phyloP scores from a whole-genome alignment of 2,113 vertebrate species.

The Misgurnus anguillicaudatus region DNA sequence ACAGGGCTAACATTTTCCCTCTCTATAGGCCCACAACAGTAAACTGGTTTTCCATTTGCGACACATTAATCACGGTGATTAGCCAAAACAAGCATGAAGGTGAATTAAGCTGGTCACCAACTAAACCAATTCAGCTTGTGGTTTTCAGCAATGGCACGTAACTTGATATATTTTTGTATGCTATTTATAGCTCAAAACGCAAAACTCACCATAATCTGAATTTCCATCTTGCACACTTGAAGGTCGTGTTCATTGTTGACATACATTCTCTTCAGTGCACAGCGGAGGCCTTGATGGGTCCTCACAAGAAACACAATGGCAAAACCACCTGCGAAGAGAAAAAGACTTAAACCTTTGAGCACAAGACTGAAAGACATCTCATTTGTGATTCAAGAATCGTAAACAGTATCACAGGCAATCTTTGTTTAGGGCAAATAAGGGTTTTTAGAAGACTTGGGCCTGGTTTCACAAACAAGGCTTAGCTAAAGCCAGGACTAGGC shows the following conservation, averaged over 20 bases:
- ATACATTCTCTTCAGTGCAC: slow-evolving; percentile 97
- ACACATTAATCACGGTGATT: neutral
- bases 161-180: no score
- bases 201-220: slow-evolving; percentile 95
- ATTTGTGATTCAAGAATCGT: slow-evolving; percentile 24
- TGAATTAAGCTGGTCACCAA: neutral
- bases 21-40: neutral
- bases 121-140: neutral
- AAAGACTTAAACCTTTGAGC: neutral
- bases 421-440: slow-evolving; percentile 17
- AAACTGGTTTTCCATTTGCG: neutral
- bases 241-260: slow-evolving; percentile 97
- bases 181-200: neutral
- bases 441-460: neutral
- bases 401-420: slow-evolving; percentile 13
- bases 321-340: slow-evolving; percentile 84
- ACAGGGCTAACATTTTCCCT: slow-evolving; percentile 11
- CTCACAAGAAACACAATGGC: slow-evolving; percentile 95
- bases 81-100: neutral
- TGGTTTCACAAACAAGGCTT: no score
- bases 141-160: no score
- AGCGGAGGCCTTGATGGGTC: slow-evolving; percentile 89
- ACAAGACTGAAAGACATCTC: neutral
- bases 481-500: no score
- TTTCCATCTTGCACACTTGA: slow-evolving; percentile 94